These are phyloP conservation scores for Podabrus alpinus DNA, from an alignment of 2,888 invertebrate genomes.

Conservation along the genomic window DNA sequence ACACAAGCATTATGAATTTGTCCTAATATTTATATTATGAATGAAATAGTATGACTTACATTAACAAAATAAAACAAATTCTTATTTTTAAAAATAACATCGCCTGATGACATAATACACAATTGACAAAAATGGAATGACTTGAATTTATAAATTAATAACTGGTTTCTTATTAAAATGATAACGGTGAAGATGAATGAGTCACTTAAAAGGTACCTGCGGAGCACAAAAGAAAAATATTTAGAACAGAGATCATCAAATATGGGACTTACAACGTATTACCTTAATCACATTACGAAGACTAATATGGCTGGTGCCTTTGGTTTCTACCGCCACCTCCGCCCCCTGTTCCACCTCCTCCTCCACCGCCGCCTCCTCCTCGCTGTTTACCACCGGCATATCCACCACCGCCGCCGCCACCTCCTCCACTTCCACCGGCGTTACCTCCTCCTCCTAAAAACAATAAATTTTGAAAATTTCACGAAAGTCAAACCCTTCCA, in stretches of 20 bases:
- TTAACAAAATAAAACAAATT: conserved; percentile 1
- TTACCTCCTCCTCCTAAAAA: not conserved
- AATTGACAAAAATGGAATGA: conserved; percentile 26
- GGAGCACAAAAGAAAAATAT: not conserved
- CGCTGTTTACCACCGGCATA: conserved; percentile 87
- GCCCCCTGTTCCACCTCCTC: conserved; percentile 65
- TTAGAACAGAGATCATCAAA: not conserved
- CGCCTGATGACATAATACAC: conserved; percentile 8
- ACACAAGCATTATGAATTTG: not conserved
- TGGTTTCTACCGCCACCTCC: conserved; percentile 78
- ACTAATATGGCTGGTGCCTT: conserved; percentile 85
- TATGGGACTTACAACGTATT: not conserved
- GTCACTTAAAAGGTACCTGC: not conserved
- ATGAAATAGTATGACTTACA: not conserved
- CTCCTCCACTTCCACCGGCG: conserved; percentile 54
- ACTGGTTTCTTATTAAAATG: conserved; percentile 12
- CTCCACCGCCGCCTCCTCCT: conserved; percentile 61
- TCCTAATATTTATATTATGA: not conserved
- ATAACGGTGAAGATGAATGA: conserved; percentile 8
- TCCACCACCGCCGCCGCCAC: conserved; percentile 61
- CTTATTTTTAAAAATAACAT: not conserved
- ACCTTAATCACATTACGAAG: conserved; percentile 29
- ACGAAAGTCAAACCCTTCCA: not conserved
- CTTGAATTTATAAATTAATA: conserved; percentile 20
- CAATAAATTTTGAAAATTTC: not conserved